These are phyloP conservation scores for Pavo muticus DNA, from an alignment of 2,113 vertebrate species.

Conservation along the genomic window DNA sequence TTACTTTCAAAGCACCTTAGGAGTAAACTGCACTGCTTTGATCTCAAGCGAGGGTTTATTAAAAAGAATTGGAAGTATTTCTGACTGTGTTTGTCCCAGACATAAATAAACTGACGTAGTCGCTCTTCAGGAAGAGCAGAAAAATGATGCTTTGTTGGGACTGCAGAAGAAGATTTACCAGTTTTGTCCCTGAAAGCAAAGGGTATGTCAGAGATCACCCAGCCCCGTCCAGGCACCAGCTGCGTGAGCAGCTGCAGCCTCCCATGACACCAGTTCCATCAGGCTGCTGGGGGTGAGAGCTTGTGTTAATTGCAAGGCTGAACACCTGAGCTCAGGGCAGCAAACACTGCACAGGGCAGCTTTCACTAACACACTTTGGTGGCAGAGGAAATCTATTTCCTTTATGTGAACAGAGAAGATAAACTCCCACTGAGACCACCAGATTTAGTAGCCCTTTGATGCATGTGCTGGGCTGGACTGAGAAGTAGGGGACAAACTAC, in stretches of 20 bases:
- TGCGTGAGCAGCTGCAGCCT: fast-evolving
- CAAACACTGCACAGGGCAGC: background rate
- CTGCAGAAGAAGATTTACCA: background rate
- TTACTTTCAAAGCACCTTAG: background rate
- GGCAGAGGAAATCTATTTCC: background rate
- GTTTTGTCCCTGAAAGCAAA: background rate
- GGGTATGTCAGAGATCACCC: background rate
- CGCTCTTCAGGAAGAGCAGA: background rate
- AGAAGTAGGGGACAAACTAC: background rate
- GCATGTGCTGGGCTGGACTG: background rate
- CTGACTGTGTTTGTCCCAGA: background rate
- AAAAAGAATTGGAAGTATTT: background rate
- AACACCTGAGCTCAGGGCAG: background rate
- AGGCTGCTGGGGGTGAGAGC: background rate
- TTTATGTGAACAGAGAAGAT: background rate
- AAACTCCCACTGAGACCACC: background rate
- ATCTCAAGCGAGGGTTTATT: background rate
- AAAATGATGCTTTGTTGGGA: background rate
- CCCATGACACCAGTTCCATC: background rate
- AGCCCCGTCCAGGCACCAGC: background rate
- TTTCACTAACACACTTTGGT: background rate
- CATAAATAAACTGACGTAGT: background rate
- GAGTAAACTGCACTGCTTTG: background rate
- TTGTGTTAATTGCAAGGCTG: slow-evolving; percentile 22
- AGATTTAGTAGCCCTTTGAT: background rate